These are phyloP conservation scores for Acomys russatus DNA, from an alignment of 2,797 vertebrate species.

Conservation along the genomic window DNA sequence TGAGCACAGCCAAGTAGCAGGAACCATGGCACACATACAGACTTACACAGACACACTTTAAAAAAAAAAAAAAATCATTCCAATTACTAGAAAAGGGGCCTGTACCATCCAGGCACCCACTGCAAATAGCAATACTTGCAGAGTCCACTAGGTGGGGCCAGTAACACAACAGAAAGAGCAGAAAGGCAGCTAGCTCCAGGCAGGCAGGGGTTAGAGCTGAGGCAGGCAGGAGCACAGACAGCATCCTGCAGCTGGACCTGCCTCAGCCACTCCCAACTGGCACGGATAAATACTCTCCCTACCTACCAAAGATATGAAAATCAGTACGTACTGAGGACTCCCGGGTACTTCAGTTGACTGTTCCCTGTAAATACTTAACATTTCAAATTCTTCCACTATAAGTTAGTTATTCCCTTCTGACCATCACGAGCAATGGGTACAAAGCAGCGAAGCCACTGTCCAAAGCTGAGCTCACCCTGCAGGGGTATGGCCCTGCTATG, in stretches of 20 bases:
- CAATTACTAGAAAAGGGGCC: background rate
- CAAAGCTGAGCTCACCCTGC: background rate
- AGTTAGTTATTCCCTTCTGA: background rate
- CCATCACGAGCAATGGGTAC: background rate
- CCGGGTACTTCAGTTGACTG: background rate
- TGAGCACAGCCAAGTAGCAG: constrained; percentile 46
- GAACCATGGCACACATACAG: background rate
- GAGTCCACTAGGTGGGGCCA: constrained; percentile 79
- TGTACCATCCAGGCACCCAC: background rate
- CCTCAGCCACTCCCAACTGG: background rate
- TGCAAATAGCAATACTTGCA: constrained; percentile 27
- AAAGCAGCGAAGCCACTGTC: background rate
- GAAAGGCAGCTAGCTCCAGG: background rate
- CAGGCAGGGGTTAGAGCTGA: background rate
- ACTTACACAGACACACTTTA: background rate
- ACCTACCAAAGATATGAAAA: background rate
- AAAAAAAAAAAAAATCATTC: constrained; percentile 16
- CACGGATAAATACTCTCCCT: background rate
- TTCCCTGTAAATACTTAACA: background rate
- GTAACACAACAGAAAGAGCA: constrained; percentile 7
- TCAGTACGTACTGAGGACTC: background rate
- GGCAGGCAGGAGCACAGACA: background rate
- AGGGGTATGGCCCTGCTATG: background rate
- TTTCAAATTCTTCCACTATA: constrained; percentile 42
- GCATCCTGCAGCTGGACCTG: background rate